Percentiles rank a stretch among this genome's conserved stretches.
These are phyloP conservation scores for Arremon brunneinucha DNA, from an alignment of 2,797 vertebrate species.

Conservation along the genomic window DNA sequence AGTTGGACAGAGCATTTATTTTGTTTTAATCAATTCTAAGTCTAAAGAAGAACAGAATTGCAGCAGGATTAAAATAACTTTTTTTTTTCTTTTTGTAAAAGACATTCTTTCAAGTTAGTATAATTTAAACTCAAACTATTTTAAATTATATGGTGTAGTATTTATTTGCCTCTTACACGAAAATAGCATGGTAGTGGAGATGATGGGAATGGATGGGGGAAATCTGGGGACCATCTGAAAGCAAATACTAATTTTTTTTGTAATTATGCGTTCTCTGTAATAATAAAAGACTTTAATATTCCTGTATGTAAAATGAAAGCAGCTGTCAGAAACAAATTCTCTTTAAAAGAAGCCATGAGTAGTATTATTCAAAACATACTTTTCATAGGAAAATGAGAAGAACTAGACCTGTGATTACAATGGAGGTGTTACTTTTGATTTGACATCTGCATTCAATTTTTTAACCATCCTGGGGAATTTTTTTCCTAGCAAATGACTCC, in stretches of 20 bases:
- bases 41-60: constrained; percentile 10
- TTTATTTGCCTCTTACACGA: neutral
- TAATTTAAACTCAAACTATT: neutral
- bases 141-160: neutral
- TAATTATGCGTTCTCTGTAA: neutral
- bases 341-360: neutral
- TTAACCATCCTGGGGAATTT: neutral
- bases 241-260: neutral
- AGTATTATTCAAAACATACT: neutral
- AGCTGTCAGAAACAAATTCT: neutral
- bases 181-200: neutral
- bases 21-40: constrained; percentile 62
- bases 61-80: neutral
- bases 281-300: constrained; percentile 5
- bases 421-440: neutral
- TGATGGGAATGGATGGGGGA: neutral
- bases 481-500: neutral
- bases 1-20: constrained; percentile 54
- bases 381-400: neutral
- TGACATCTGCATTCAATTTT: neutral
- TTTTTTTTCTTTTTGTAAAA: neutral
- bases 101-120: neutral
- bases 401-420: neutral
- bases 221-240: neutral
- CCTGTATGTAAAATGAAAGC: neutral